Evolutionary conservation across 2,797 vertebrate species (phyloP).

Genomic region (Graptemys geographica): DNA sequence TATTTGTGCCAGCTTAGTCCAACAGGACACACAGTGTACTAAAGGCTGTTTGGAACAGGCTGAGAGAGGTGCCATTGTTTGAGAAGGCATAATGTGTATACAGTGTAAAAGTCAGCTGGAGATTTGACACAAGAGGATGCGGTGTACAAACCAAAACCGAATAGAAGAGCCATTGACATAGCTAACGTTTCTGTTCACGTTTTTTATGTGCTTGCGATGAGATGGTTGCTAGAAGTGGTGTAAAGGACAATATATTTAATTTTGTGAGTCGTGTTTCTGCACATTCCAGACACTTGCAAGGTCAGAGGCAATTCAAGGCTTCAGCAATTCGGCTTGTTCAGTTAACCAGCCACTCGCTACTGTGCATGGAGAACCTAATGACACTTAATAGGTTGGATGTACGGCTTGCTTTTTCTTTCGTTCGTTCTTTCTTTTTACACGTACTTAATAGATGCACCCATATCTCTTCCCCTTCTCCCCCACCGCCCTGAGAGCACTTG

Average conservation of each 20-base stretch:
- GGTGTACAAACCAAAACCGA: background rate
- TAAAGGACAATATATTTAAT: fast-evolving
- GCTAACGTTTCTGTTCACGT: background rate
- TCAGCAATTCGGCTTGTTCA: background rate
- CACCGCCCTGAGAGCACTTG: fast-evolving
- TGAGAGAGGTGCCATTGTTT: constrained; percentile 58
- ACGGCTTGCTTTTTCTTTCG: background rate
- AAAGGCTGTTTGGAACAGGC: background rate
- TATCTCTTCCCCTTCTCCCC: fast-evolving
- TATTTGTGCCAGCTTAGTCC: background rate
- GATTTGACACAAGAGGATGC: background rate
- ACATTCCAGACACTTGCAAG: background rate
- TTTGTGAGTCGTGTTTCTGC: background rate
- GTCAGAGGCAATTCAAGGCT: background rate
- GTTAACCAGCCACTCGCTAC: background rate
- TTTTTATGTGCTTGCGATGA: background rate
- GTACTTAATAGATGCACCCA: background rate
- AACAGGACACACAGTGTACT: background rate
- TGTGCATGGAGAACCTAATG: fast-evolving
- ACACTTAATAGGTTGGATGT: background rate
- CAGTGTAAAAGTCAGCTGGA: constrained; percentile 60
- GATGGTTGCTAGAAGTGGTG: background rate
- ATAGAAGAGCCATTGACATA: background rate
- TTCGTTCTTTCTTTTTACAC: background rate
- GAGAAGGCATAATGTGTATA: constrained; percentile 39